These are phyloP conservation scores for Tetraneura akinire DNA, from an alignment of 1,140 invertebrate species.

Conservation along the genomic window DNA sequence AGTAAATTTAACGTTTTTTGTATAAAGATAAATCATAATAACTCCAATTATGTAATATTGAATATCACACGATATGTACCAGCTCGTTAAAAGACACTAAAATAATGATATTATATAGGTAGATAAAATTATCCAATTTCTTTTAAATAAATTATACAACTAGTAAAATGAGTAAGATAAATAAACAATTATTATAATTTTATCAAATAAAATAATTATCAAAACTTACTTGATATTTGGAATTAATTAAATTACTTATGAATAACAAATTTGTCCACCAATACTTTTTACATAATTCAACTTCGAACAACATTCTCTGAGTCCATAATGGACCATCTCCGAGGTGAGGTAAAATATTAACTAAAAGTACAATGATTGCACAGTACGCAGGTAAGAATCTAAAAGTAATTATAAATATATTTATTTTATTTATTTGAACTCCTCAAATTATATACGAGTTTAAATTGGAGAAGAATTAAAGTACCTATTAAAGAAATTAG, in stretches of 20 bases:
- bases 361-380: not conserved
- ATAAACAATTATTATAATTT: not conserved
- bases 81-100: slow-evolving; percentile 18
- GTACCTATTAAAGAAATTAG: no score
- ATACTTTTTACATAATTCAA: not conserved
- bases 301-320: not conserved
- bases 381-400: slow-evolving; percentile 1
- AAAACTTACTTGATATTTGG: not conserved
- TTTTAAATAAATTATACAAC: no score
- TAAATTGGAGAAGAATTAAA: no score
- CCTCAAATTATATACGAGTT: no score
- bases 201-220: not conserved
- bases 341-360: not conserved
- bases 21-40: not conserved
- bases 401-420: not conserved
- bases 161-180: not conserved
- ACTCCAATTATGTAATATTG: slow-evolving; percentile 21
- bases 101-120: not conserved
- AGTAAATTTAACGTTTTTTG: not conserved
- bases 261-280: slow-evolving; percentile 12
- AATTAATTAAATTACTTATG: not conserved
- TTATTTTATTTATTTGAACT: no score
- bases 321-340: not conserved
- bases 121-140: not conserved
- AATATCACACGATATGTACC: slow-evolving; percentile 1